Evolutionary conservation across 2,797 vertebrate genomes (phyloP), one percentile per base, ranked within the genome.

Genomic region (Leucoraja ocellata): DNA sequence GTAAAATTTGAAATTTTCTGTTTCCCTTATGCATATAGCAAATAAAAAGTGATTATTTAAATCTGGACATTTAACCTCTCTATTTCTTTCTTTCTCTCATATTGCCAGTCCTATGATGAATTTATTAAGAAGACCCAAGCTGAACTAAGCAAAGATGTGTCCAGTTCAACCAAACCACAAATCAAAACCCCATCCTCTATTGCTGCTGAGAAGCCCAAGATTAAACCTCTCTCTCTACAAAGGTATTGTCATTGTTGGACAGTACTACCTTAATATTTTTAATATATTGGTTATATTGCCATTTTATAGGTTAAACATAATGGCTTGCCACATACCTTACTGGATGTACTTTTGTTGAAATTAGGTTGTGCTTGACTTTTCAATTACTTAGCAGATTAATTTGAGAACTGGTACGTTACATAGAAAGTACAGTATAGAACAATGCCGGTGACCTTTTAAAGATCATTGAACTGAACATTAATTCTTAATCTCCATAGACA

Each of bases 111-210:
- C 0, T 99, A 99, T 32, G 97, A 99, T 95, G 97, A 98, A 94
- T 98, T 98, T 94, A 99, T 99, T 94, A 97, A 98, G 96, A 99
- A 98, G 96, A 99, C 99, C 1, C 97, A 98, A 95, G 98, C 98
- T 68, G 98, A 99, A 94, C 96, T 99, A 95, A 98, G 96, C 94
- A 96, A 96, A 94, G 97, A 97, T 93, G 94, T 95, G 11, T 95
- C 96, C 18, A 94, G 96, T 90, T 95, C 96, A 93, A 95, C 96
- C 91, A 98, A 97, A 94, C 97, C 98, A 93, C 97, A 97, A 93
- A 97, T 97, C 94, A 97, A 97, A 96, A 97, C 96, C 25, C 96
- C 95, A 4, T 95, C 95, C 10, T 97, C 96, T 23, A 58, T 94
- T 94, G 94, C 96, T 94, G 94, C 96, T 93, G 97, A 98, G 94